Evolutionary conservation across 2,797 vertebrate genomes (phyloP), one percentile per base, ranked within the genome.

Genomic region (Cossypha caffra): DNA sequence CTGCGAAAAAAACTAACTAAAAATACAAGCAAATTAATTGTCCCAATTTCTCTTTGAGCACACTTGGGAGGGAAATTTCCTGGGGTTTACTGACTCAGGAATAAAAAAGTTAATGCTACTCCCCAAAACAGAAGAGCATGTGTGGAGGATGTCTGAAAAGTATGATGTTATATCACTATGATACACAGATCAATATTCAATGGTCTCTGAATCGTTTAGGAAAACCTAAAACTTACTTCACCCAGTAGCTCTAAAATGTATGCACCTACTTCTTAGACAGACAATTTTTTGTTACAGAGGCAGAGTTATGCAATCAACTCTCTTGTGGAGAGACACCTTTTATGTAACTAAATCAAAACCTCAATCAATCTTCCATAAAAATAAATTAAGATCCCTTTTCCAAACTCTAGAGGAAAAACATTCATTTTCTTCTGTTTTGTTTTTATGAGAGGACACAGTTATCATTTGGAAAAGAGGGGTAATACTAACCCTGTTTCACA

Each of bases 21-120:
- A 88, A 91, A 85, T 52, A 61, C 26, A 74, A 87, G 61, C 25
- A 72, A 86, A 28, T 54, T 85, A 87, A 78, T 90, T 80, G 85
- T 68, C 81, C 51, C 24, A 80, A 19, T 88, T 94, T 93, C 93
- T 66, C 21, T 16, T 69, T 72, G 28, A 77, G 61, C 35, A 38
- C 18, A 77, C 24, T 67, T 25, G 13, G 28, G 67, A 90, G 29
- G 13, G 20, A 88, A 93, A 94, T 42, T 88, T 75, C 33, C 55
- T 37, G 10, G 24, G 9, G 75, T 77, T 59, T 47, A 37, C 35
- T 2, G 4, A 23, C n/a, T 66, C 16, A n/a, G 35, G 59, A 86
- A 83, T 10, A 66, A 42, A 92, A 84, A 92, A 48, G 10, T 42
- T 52, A 82, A 52, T 24, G 23, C n/a, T 71, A 29, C 5, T 78